phyloP scores from a whole-genome alignment of 1,140 invertebrate species.

The Limonius californicus region DNA sequence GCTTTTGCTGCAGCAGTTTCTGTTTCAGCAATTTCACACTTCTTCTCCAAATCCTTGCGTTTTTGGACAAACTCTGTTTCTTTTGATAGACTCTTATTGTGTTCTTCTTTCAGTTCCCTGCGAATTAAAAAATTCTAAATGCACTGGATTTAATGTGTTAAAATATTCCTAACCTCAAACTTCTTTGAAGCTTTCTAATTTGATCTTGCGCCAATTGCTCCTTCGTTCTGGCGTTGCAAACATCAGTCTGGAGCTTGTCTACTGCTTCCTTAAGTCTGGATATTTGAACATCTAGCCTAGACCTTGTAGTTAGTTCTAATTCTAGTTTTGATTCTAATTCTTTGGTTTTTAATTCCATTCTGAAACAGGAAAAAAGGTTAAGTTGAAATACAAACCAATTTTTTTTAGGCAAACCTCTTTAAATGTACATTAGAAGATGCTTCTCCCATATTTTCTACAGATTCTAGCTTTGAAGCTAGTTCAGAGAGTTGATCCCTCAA shows the following conservation, averaged over 20 bases:
- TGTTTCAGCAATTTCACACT: conserved; percentile 61
- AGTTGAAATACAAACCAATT: conserved; percentile 34
- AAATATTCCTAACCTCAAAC: conserved; percentile 46
- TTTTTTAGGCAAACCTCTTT: no score
- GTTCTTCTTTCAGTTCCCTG: conserved; percentile 71
- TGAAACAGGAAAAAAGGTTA: conserved; percentile 27
- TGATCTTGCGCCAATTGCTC: conserved; percentile 75
- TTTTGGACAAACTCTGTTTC: conserved; percentile 70
- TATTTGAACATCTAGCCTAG: conserved; percentile 80
- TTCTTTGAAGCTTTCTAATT: conserved; percentile 67
- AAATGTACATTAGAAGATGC: conserved; percentile 71
- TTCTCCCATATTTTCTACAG: conserved; percentile 73
- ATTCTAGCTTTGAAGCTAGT: conserved; percentile 69
- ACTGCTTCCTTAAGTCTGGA: conserved; percentile 77
- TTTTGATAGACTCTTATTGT: conserved; percentile 57
- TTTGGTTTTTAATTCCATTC: conserved; percentile 74
- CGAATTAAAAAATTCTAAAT: no score
- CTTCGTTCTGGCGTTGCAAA: conserved; percentile 62
- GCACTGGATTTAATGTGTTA: no score
- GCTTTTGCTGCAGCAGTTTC: conserved; percentile 60
- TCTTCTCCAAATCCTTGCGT: conserved; percentile 66
- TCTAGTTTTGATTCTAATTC: conserved; percentile 88
- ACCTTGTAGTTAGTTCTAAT: conserved; percentile 79
- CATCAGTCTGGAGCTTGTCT: conserved; percentile 74
- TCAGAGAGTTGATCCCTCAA: conserved; percentile 76